phyloP scores from a whole-genome alignment of 2,797 vertebrate genomes.

The Tinamus major region DNA sequence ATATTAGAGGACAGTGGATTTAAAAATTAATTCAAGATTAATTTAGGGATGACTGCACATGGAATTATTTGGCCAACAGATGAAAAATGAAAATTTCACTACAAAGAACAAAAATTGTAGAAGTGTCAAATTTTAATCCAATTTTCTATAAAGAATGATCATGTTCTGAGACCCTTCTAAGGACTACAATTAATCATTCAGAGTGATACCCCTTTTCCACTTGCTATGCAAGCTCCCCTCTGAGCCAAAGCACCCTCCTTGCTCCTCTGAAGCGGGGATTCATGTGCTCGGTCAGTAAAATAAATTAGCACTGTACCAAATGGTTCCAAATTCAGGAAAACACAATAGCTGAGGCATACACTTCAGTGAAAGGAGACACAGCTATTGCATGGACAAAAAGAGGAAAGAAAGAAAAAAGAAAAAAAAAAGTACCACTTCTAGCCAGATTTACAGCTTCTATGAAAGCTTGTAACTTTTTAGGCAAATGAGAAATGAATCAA shows the following conservation, averaged over 20 bases:
- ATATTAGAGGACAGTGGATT: slow-evolving; percentile 76
- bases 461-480: slow-evolving; percentile 51
- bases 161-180: slow-evolving; percentile 68
- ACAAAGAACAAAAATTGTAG: slow-evolving; percentile 71
- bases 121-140: slow-evolving; percentile 79
- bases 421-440: neutral
- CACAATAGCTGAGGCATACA: slow-evolving; percentile 52
- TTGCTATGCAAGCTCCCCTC: slow-evolving; percentile 61
- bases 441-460: slow-evolving; percentile 42
- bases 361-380: slow-evolving; percentile 43
- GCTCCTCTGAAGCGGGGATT: slow-evolving; percentile 43
- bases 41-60: slow-evolving; percentile 72
- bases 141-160: slow-evolving; percentile 78
- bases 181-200: slow-evolving; percentile 75
- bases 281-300: slow-evolving; percentile 58
- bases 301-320: slow-evolving; percentile 65
- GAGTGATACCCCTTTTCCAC: slow-evolving; percentile 42
- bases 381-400: neutral
- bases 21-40: slow-evolving; percentile 83
- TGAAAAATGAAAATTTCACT: slow-evolving; percentile 79
- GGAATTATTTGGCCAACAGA: slow-evolving; percentile 76
- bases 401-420: neutral
- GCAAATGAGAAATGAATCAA: slow-evolving; percentile 63
- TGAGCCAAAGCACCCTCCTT: slow-evolving; percentile 30
- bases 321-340: slow-evolving; percentile 65